These are phyloP conservation scores for Lampris incognitus DNA, from an alignment of 2,113 vertebrate species.

Conservation along the genomic window DNA sequence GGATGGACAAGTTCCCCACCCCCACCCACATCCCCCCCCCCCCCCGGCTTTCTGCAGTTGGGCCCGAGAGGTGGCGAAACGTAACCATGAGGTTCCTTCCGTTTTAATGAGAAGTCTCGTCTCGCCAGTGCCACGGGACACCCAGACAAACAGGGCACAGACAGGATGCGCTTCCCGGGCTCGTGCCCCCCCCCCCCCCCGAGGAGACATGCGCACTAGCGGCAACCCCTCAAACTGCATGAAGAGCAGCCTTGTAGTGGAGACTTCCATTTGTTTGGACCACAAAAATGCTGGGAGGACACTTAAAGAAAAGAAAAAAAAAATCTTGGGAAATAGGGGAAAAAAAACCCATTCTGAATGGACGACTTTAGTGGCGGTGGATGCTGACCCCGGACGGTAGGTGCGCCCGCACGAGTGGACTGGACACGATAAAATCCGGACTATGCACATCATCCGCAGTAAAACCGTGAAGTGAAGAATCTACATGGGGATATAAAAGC, in stretches of 20 bases:
- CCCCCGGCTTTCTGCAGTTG: too few relatives aligned
- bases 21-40: too few relatives aligned
- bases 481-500: background rate
- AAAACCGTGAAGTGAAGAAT: background rate
- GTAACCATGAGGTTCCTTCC: too few relatives aligned
- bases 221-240: constrained; percentile 55
- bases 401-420: too few relatives aligned
- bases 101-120: too few relatives aligned
- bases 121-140: too few relatives aligned
- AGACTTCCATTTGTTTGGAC: constrained; percentile 39
- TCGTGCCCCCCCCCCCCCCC: constrained; percentile 46
- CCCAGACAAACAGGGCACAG: constrained; percentile 46
- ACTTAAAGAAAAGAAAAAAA: constrained; percentile 9
- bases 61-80: too few relatives aligned
- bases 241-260: constrained; percentile 46
- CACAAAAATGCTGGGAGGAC: constrained; percentile 29
- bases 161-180: constrained; percentile 76
- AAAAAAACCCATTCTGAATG: background rate
- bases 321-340: background rate
- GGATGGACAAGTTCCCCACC: too few relatives aligned
- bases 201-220: constrained; percentile 62
- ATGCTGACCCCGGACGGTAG: too few relatives aligned
- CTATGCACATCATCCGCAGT: too few relatives aligned
- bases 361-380: too few relatives aligned
- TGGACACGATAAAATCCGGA: too few relatives aligned